Evolutionary conservation across 2,797 vertebrate species (phyloP).

Genomic region (Notoglanidium macrostoma): DNA sequence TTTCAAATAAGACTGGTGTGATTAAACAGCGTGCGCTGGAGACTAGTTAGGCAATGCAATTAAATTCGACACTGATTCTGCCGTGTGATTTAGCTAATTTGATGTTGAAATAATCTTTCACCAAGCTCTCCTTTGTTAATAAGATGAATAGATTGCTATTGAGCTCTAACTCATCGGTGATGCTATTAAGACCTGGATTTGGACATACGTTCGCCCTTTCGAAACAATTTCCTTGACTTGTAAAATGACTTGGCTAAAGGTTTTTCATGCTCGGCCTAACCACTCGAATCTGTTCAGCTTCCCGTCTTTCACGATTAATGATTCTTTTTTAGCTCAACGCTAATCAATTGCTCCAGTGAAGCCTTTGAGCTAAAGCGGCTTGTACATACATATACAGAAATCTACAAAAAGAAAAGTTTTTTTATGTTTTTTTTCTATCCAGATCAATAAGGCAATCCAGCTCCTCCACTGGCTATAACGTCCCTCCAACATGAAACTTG

Average conservation of each 20-base stretch:
- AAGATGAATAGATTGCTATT: not conserved
- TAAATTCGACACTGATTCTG: slow-evolving; percentile 1
- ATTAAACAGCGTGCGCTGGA: not conserved
- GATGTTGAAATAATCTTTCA: slow-evolving; percentile 12
- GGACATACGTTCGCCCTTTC: not conserved
- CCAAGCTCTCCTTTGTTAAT: not conserved
- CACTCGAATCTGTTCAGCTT: not conserved
- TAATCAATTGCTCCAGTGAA: not conserved
- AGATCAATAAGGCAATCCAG: not conserved
- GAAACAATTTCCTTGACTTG: not conserved
- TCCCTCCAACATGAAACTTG: not conserved
- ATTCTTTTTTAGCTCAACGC: not conserved
- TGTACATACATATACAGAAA: not conserved
- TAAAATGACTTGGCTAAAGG: not conserved
- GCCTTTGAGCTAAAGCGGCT: not conserved
- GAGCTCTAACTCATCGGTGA: not conserved
- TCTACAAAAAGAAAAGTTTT: not conserved
- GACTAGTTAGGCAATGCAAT: slow-evolving; percentile 19
- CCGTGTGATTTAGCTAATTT: slow-evolving; percentile 11
- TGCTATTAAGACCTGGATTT: not conserved
- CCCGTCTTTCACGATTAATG: not conserved
- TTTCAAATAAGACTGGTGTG: slow-evolving; percentile 3
- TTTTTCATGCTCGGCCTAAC: not conserved
- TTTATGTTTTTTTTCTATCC: not conserved
- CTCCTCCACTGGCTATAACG: not conserved